Conservation (phyloP, 2,113 vertebrate genomes). For the Ophiodon elongatus region DNA sequence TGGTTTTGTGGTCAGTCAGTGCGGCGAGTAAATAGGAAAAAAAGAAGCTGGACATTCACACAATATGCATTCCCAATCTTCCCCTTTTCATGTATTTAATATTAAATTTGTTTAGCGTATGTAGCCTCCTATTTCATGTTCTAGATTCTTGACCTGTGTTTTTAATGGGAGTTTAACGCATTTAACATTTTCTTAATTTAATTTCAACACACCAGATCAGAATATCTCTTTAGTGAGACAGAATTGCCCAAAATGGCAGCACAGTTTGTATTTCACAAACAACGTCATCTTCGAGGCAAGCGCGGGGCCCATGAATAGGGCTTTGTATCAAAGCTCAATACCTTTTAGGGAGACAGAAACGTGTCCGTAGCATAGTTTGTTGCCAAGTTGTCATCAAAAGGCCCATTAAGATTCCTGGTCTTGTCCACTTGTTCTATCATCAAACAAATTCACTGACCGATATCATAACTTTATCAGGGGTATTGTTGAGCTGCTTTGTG, state of each 20-base stretch:
- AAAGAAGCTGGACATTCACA: conserved; percentile 31
- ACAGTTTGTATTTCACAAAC: neutral
- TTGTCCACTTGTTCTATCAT: neutral
- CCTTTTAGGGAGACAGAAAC: neutral
- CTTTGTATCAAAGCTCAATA: neutral
- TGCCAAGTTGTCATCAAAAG: neutral
- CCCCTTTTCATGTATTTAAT: neutral
- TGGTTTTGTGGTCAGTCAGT: conserved; percentile 52
- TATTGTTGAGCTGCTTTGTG: neutral
- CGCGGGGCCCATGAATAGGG: neutral
- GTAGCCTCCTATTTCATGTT: neutral
- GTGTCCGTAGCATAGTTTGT: neutral
- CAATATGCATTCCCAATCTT: neutral
- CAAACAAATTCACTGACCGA: neutral
- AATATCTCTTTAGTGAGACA: neutral
- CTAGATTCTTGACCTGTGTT: neutral
- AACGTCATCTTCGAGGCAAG: neutral
- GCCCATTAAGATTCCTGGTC: neutral
- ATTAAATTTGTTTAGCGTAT: neutral
- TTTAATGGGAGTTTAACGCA: neutral
- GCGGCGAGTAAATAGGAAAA: conserved; percentile 24
- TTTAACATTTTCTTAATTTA: neutral
- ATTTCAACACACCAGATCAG: neutral
- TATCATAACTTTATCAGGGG: neutral
- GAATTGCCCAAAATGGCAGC: neutral